Conservation (phyloP, 1,140 invertebrate species). For the Ctenoplectra terminalis region DNA sequence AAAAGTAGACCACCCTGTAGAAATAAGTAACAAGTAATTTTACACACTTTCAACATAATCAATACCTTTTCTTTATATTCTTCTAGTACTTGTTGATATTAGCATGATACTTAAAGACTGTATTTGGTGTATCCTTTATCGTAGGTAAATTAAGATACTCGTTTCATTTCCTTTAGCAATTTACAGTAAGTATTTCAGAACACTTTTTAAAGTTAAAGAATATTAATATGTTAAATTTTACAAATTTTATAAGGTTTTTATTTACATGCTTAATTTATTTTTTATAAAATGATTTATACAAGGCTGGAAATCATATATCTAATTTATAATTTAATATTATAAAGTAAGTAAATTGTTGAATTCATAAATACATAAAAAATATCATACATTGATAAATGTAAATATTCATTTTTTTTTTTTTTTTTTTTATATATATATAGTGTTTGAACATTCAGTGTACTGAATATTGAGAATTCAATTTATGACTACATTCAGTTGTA, state of each 20-base stretch:
- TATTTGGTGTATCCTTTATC: conserved; percentile 22
- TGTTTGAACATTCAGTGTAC: too few relatives aligned
- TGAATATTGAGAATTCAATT: too few relatives aligned
- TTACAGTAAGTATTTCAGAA: conserved; percentile 32
- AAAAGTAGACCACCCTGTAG: conserved; percentile 34
- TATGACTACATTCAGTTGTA: too few relatives aligned
- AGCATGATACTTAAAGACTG: conserved; percentile 17
- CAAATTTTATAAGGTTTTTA: too few relatives aligned
- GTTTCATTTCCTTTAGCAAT: conserved; percentile 7
- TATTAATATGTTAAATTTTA: background rate
- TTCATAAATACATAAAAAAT: too few relatives aligned
- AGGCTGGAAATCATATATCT: background rate
- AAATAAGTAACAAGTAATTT: conserved; percentile 18
- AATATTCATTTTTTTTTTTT: too few relatives aligned
- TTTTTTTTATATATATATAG: too few relatives aligned
- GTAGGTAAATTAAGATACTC: conserved; percentile 12
- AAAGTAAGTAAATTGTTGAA: background rate
- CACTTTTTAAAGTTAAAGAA: background rate
- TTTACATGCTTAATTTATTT: background rate
- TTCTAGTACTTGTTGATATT: conserved; percentile 7
- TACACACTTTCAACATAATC: background rate
- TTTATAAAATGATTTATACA: background rate
- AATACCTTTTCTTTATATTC: conserved; percentile 3
- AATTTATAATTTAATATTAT: conserved; percentile 14
- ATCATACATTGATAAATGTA: too few relatives aligned